These are phyloP conservation scores for Lathronympha strigana DNA, from an alignment of 2,888 invertebrate genomes.

Conservation along the genomic window DNA sequence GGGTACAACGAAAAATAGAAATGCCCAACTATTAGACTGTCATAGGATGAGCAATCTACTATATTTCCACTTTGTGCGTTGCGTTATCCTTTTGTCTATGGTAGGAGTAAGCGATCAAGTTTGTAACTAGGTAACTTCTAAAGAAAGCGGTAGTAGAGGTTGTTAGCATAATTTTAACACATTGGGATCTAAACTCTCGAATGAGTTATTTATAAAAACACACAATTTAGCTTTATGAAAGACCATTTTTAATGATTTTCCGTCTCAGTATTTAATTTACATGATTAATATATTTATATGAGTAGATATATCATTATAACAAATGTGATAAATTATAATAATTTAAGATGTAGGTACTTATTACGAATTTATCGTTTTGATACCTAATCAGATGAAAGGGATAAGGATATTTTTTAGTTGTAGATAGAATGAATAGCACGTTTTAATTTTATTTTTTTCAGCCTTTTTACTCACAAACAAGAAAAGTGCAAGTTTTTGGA, in stretches of 20 bases:
- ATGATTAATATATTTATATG: conserved; percentile 5
- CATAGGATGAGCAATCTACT: too few relatives aligned
- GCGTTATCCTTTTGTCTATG: background rate
- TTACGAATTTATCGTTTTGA: conserved; percentile 18
- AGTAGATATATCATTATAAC: conserved; percentile 15
- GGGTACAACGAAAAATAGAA: too few relatives aligned
- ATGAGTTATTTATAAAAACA: conserved; percentile 26
- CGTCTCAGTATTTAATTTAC: conserved; percentile 20
- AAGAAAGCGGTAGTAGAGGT: conserved; percentile 12
- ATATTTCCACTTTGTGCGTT: background rate
- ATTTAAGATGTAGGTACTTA: conserved; percentile 12
- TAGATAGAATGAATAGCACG: background rate
- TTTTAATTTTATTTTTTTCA: background rate
- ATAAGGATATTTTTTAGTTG: background rate
- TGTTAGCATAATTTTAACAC: conserved; percentile 23
- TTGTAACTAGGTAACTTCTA: conserved; percentile 33
- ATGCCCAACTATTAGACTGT: too few relatives aligned
- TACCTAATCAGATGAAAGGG: conserved; percentile 7
- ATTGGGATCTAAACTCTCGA: conserved; percentile 32
- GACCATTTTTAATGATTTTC: conserved; percentile 19
- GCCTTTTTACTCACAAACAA: background rate
- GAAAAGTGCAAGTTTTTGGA: too few relatives aligned
- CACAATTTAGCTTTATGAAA: conserved; percentile 21
- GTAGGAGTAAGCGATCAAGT: conserved; percentile 14
- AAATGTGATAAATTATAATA: conserved; percentile 21